Base-by-base conservation (phyloP, 2,113 vertebrate genomes). In the Nothobranchius kuhntae region DNA sequence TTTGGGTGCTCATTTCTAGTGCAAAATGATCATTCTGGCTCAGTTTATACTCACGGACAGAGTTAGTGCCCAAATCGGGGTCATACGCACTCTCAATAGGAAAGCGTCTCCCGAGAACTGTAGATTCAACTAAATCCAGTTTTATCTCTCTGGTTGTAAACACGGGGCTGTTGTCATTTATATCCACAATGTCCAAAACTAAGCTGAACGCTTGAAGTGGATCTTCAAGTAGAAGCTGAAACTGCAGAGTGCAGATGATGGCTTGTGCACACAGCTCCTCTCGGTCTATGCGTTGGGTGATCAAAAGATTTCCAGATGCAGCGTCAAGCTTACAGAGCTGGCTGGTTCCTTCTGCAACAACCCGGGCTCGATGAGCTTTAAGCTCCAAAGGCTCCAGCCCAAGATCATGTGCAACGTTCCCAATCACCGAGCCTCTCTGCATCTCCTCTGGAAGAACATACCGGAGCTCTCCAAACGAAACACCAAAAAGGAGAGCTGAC, bases 51-150 rank as follows among this genome's bases (percentile, higher is more conserved):
- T 85, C 84, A 60, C 87, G 87, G 47, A 94, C 74, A 4, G 91
- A 87, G 78, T 95, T 95, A 9, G 78, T 84, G 35, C 92, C 93
- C 45, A 94, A 70, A 76, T 95, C 94, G 0, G 90, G 90, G 79
- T 95, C 95, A 26, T 91, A 89, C 2, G 93, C 93, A 8, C 89
- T 92, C 62, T 93, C 92, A 53, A 95, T 75, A 0, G 90, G 90
- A 82, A 95, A 90, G 17, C 87, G 87, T 9, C 86, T 85, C 15
- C 93, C 92, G 0, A 76, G 48, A 48, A 87, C 81, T 0, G 92
- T 91, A 13, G 92, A 90, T 82, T 95, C 94, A 46, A 87, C 91
- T 45, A 95, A 71, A 81, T 93, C 93, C 10, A 95, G 75, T 45
- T 91, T 62, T 55, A 89, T 89, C 17, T 88, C 70, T 13, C 35